These are phyloP conservation scores for Pterocles orientalis DNA, from an alignment of 2,113 vertebrate species.

Conservation along the genomic window DNA sequence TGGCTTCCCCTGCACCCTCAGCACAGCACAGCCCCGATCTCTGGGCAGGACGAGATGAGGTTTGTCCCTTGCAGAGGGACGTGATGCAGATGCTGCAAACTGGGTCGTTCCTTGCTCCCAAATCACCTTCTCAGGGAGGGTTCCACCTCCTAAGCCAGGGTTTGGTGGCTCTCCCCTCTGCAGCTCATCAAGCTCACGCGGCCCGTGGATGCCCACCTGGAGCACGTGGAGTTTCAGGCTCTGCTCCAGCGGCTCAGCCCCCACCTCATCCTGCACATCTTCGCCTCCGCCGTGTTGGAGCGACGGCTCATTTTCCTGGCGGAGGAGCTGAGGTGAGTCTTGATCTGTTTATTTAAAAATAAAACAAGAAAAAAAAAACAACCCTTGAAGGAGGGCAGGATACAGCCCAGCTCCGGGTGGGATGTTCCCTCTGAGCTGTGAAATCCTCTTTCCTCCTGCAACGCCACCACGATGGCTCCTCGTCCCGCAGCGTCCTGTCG, in stretches of 20 bases:
- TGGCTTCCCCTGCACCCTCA: neutral
- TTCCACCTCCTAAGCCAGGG: neutral
- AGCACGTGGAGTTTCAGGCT: conserved; percentile 89
- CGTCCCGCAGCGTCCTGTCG: conserved; percentile 83
- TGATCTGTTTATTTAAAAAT: neutral
- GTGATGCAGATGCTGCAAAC: neutral
- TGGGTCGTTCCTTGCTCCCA: neutral
- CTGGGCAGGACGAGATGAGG: neutral
- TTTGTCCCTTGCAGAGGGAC: neutral
- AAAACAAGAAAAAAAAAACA: neutral
- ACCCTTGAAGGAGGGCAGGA: neutral
- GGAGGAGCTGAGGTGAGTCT: conserved; percentile 87
- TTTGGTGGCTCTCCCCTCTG: neutral
- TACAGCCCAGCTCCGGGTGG: neutral
- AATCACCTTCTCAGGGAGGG: fast-evolving
- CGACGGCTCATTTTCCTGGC: conserved; percentile 91
- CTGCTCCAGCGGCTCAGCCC: conserved; percentile 83
- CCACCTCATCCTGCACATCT: conserved; percentile 86
- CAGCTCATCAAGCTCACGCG: conserved; percentile 91
- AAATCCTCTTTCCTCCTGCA: neutral
- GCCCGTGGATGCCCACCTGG: conserved; percentile 90
- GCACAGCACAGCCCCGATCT: fast-evolving
- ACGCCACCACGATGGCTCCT: neutral
- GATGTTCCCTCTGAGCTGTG: neutral
- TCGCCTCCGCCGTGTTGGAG: conserved; percentile 87